Base-by-base conservation (phyloP, 2,797 vertebrate genomes). In the Carapus acus region DNA sequence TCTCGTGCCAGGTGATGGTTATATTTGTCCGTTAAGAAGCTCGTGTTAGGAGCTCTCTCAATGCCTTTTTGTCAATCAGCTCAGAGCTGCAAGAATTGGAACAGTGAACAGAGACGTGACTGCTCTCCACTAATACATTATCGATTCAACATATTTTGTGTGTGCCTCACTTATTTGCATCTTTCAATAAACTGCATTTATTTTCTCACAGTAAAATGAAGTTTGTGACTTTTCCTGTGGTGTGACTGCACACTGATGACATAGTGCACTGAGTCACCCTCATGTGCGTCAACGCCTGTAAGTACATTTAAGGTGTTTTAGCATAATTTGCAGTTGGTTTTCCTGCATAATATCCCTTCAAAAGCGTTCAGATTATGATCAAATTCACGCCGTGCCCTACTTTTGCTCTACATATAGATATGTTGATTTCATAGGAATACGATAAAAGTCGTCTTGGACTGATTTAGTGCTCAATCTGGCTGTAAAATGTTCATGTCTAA, bases 181-280 rank as follows among this genome's bases (percentile, higher is more conserved):
- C 73, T 61, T 65, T 78, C 68, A 88, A 88, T 89, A 90, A 89
- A 89, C 69, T 85, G 78, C 76, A 82, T 88, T 82, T 83, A 78
- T 88, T 88, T 88, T 87, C 74, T 78, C 75, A 76, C 68, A 70
- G 67, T 68, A 68, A 27, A 14, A n/a, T n/a, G n/a, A 27, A 63
- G 34, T 22, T 37, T 14, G 39, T 40, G 41, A n/a, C n/a, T n/a
- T n/a, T n/a, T 72, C 58, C 47, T 51, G n/a, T 16, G 42, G 2
- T n/a, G 49, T 65, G 45, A 67, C 49, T 47, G 24, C 29, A 13
- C n/a, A 7, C 12, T 20, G 16, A 24, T 33, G 3, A 33, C 31
- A 33, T 27, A n/a, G n/a, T n/a, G n/a, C n/a, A n/a, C n/a, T n/a
- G n/a, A n/a, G n/a, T n/a, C n/a, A n/a, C n/a, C n/a, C n/a, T n/a